These are phyloP conservation scores for Euglossa dilemma DNA, from an alignment of 1,140 invertebrate genomes.

Conservation along the genomic window DNA sequence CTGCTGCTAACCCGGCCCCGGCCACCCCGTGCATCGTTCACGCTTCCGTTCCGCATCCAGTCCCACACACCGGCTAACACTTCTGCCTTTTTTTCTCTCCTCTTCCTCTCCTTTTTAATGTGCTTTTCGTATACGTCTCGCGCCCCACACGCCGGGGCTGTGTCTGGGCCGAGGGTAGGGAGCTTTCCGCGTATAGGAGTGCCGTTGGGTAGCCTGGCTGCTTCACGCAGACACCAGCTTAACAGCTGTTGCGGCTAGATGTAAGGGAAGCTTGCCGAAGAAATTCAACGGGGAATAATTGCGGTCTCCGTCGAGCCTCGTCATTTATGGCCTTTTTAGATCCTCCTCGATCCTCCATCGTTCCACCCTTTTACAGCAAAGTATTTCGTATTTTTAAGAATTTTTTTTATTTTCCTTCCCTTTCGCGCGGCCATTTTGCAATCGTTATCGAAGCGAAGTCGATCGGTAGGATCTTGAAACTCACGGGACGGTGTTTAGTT, in stretches of 20 bases:
- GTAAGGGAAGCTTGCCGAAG: not conserved
- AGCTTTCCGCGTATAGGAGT: not conserved
- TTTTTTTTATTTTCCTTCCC: no score
- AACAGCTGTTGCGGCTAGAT: slow-evolving; percentile 5
- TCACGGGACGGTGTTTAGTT: no score
- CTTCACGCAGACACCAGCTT: not conserved
- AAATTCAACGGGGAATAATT: not conserved
- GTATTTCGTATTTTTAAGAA: no score
- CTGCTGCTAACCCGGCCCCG: slow-evolving; percentile 55
- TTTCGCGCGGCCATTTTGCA: no score
- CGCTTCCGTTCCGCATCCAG: slow-evolving; percentile 57
- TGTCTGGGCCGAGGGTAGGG: not conserved
- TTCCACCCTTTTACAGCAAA: no score
- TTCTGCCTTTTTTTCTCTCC: slow-evolving; percentile 23
- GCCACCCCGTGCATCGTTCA: slow-evolving; percentile 62
- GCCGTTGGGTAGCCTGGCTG: not conserved
- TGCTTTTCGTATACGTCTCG: not conserved
- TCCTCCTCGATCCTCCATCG: no score
- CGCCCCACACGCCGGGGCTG: not conserved
- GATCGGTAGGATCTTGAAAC: no score
- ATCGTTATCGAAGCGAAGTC: no score
- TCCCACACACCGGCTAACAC: slow-evolving; percentile 9
- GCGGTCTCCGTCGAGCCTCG: not conserved
- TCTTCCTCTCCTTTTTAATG: not conserved
- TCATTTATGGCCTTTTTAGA: no score